Evolutionary conservation across 2,888 invertebrate genomes (phyloP).

Genomic region (Mayetiola destructor): DNA sequence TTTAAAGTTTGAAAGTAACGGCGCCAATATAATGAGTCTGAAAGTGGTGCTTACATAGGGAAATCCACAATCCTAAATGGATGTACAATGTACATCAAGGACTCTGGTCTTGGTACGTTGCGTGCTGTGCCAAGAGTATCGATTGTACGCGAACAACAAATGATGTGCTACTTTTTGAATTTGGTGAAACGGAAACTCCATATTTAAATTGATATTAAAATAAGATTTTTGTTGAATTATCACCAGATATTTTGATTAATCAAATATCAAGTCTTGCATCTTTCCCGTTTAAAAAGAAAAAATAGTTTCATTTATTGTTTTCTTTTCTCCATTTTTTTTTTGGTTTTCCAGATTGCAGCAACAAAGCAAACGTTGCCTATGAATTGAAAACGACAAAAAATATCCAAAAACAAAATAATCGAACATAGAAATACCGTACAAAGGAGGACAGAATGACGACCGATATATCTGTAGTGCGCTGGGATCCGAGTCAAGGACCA

Average conservation of each 20-base stretch:
- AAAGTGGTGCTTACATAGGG: background rate
- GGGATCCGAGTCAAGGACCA: slow-evolving; percentile 79
- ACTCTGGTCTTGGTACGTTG: too few species aligned
- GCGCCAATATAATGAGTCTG: background rate
- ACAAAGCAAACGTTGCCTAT: background rate
- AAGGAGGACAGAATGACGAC: slow-evolving; percentile 81
- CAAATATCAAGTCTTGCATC: background rate
- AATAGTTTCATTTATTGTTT: background rate
- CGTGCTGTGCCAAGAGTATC: background rate
- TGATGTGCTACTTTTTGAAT: background rate
- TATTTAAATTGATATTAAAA: too few species aligned
- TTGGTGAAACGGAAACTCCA: too few species aligned
- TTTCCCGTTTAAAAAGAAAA: background rate
- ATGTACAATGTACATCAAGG: too few species aligned
- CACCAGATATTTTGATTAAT: background rate
- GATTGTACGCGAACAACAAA: too few species aligned
- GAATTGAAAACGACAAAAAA: background rate
- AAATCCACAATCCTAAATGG: too few species aligned
- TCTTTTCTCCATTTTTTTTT: too few species aligned
- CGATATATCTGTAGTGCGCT: slow-evolving; percentile 92
- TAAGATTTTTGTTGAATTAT: background rate
- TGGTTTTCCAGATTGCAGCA: slow-evolving; percentile 1
- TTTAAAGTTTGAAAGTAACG: background rate
- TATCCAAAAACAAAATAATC: slow-evolving; percentile 1
- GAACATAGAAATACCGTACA: background rate